Percentiles rank a stretch among this genome's conserved stretches.
phyloP scores from a whole-genome alignment of 2,888 invertebrate genomes.

The Trilocha varians region DNA sequence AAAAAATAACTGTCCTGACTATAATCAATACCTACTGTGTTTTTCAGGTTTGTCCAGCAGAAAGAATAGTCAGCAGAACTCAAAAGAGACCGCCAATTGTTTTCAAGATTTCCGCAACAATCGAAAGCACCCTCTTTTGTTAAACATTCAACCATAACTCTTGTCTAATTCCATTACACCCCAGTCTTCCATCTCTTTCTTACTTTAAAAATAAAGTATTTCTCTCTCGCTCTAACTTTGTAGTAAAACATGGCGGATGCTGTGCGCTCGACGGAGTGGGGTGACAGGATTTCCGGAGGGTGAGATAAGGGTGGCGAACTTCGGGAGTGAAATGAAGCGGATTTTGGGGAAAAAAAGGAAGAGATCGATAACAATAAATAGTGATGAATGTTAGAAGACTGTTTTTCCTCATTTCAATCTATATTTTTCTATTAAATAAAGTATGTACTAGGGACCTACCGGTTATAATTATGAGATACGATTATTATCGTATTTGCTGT shows the following conservation, averaged over 20 bases:
- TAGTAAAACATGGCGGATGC: conserved; percentile 62
- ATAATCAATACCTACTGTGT: not conserved
- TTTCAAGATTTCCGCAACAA: conserved; percentile 13
- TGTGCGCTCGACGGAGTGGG: conserved; percentile 33
- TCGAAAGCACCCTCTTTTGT: conserved; percentile 32
- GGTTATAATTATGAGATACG: too few species aligned
- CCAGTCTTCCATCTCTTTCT: conserved; percentile 23
- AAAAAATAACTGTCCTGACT: not conserved
- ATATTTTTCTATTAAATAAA: too few species aligned
- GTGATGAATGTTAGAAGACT: too few species aligned
- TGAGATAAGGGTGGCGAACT: conserved; percentile 36
- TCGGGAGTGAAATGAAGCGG: conserved; percentile 45
- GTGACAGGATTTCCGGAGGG: conserved; percentile 43
- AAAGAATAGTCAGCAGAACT: not conserved
- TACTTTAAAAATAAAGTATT: conserved; percentile 5
- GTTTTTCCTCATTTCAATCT: too few species aligned
- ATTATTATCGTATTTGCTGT: too few species aligned
- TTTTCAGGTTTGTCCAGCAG: conserved; percentile 2
- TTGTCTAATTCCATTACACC: conserved; percentile 42
- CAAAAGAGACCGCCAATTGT: conserved; percentile 2
- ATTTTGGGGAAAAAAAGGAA: conserved; percentile 39
- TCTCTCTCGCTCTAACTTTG: conserved; percentile 20
- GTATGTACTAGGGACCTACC: too few species aligned
- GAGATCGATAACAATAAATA: conserved; percentile 31
- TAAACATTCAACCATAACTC: conserved; percentile 39